A percentile compares a stretch with the other conserved stretches of the same genome.
phyloP scores from a whole-genome alignment of 2,113 vertebrate genomes.

The Clarias magur region DNA sequence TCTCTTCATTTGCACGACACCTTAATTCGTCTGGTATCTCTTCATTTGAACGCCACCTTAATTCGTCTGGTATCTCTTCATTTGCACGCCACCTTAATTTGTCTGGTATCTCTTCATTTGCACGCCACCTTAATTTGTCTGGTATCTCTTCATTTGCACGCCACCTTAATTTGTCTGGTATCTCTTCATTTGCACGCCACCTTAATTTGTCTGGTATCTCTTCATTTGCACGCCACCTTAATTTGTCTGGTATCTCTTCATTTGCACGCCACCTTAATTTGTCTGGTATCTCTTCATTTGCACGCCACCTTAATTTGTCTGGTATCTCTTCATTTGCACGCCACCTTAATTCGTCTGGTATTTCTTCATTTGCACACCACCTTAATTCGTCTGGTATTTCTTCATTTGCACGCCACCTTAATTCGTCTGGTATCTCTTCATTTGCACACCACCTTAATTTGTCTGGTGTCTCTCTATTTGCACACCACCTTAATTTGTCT shows the following conservation, averaged over 20 bases:
- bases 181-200: slow-evolving; percentile 74
- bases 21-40: no score
- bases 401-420: slow-evolving; percentile 79
- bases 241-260: not conserved
- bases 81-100: slow-evolving; percentile 88
- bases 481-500: not conserved
- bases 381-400: slow-evolving; percentile 77
- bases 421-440: slow-evolving; percentile 87
- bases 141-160: slow-evolving; percentile 70
- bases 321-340: slow-evolving; percentile 64
- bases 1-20: no score
- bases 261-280: not conserved
- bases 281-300: not conserved
- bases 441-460: not conserved
- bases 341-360: slow-evolving; percentile 95
- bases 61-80: no score
- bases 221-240: not conserved
- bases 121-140: slow-evolving; percentile 95
- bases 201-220: slow-evolving; percentile 92
- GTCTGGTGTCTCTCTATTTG: not conserved
- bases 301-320: slow-evolving; percentile 95
- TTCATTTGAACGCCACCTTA: no score
- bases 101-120: slow-evolving; percentile 68
- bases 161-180: slow-evolving; percentile 82
- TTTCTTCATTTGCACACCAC: slow-evolving; percentile 68